Percentiles rank a stretch among this genome's conserved stretches.
These are phyloP conservation scores for Chromobotia macracanthus DNA, from an alignment of 2,797 vertebrate genomes.

Conservation along the genomic window DNA sequence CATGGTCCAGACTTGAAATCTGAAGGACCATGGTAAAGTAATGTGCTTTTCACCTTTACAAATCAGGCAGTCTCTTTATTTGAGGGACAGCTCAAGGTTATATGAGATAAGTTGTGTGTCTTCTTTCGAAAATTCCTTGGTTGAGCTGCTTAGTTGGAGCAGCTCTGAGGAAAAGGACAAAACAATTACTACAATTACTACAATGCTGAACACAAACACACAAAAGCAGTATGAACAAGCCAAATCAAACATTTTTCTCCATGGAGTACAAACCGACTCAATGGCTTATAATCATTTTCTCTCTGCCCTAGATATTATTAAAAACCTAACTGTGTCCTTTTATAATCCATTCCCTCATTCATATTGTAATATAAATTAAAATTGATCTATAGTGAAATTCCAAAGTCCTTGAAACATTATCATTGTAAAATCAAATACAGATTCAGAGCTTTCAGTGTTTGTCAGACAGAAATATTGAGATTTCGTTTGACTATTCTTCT, in stretches of 20 bases:
- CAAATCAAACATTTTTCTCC: neutral
- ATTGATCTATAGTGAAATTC: neutral
- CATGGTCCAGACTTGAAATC: conserved; percentile 9
- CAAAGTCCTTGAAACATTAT: neutral
- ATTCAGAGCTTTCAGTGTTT: neutral
- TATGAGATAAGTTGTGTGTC: neutral
- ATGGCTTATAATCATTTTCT: conserved; percentile 2
- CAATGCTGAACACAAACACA: neutral
- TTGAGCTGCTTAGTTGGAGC: neutral
- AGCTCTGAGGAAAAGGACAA: conserved; percentile 1
- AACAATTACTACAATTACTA: neutral
- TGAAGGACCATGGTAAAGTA: neutral
- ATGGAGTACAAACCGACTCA: neutral
- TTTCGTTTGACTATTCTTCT: neutral
- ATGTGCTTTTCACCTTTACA: conserved; percentile 22
- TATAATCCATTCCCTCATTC: conserved; percentile 6
- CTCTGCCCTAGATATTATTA: conserved; percentile 36
- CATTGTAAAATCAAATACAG: neutral
- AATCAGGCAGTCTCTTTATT: conserved; percentile 13
- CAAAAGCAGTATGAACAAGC: neutral
- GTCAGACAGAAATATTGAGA: neutral
- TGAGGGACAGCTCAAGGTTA: neutral
- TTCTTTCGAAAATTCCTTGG: neutral
- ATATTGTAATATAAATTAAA: neutral
- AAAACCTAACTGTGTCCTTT: conserved; percentile 25